These are phyloP conservation scores for Theristicus caerulescens DNA, from an alignment of 2,113 vertebrate genomes.

Conservation along the genomic window DNA sequence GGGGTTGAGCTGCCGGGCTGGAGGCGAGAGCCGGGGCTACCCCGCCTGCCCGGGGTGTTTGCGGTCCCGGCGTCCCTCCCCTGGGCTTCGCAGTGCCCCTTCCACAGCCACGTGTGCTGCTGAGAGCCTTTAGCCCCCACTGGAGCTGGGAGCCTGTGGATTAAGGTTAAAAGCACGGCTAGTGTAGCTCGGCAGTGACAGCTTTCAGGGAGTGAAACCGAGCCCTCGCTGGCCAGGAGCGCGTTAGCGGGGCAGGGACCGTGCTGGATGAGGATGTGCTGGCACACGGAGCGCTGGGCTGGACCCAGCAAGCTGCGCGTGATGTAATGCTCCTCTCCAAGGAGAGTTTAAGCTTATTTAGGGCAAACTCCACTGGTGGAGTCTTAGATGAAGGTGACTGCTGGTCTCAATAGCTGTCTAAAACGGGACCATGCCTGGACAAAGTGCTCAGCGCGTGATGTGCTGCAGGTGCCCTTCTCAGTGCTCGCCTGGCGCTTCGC, in stretches of 20 bases:
- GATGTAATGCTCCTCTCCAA: neutral
- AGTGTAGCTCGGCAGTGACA: accelerated
- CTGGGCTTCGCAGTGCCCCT: neutral
- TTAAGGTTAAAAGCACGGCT: neutral
- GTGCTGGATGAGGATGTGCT: neutral
- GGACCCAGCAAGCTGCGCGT: neutral
- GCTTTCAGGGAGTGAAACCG: neutral
- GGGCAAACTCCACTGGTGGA: neutral
- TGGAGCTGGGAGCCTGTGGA: neutral
- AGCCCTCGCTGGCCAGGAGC: neutral
- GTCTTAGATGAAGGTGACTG: slow-evolving; percentile 9
- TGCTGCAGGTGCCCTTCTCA: neutral
- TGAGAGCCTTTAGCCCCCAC: neutral
- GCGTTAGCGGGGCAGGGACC: neutral
- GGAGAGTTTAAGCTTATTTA: slow-evolving; percentile 3
- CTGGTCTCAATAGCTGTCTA: neutral
- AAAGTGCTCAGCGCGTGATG: neutral
- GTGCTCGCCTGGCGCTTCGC: neutral
- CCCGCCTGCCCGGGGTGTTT: neutral
- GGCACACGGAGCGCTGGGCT: neutral
- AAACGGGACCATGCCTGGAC: neutral
- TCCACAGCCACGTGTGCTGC: neutral
- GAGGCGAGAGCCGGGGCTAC: neutral
- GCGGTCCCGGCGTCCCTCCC: neutral
- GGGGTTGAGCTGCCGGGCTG: neutral